A percentile compares a stretch with the other conserved stretches of the same genome.
These are phyloP conservation scores for Sardinella longiceps DNA, from an alignment of 2,797 vertebrate species.

Conservation along the genomic window DNA sequence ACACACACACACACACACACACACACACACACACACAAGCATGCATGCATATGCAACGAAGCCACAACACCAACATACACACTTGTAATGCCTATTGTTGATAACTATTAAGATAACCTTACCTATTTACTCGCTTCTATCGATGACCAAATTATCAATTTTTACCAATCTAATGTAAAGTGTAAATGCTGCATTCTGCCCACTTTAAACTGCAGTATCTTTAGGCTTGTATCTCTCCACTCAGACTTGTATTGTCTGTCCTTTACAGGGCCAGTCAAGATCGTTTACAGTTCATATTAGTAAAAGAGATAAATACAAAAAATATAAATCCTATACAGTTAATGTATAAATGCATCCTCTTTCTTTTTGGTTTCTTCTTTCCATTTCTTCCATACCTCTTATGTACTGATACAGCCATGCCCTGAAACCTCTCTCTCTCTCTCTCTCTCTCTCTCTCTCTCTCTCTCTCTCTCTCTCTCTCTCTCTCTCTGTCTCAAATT, in stretches of 20 bases:
- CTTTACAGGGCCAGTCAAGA: not conserved
- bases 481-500: not conserved
- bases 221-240: not conserved
- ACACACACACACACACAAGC: not conserved
- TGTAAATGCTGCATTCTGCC: not conserved
- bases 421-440: constrained; percentile 48
- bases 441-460: constrained; percentile 30
- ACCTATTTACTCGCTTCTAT: not conserved
- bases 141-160: not conserved
- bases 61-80: no score
- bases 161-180: not conserved
- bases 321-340: not conserved
- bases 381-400: not conserved
- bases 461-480: not conserved
- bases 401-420: not conserved
- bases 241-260: not conserved
- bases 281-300: not conserved
- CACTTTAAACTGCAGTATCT: not conserved
- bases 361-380: not conserved
- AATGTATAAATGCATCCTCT: constrained; percentile 51
- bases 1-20: not conserved
- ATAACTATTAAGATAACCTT: no score
- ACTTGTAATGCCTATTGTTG: not conserved
- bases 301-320: not conserved
- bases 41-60: no score